Base-by-base conservation (phyloP, 2,797 vertebrate species). In the Craterocephalus amniculus region DNA sequence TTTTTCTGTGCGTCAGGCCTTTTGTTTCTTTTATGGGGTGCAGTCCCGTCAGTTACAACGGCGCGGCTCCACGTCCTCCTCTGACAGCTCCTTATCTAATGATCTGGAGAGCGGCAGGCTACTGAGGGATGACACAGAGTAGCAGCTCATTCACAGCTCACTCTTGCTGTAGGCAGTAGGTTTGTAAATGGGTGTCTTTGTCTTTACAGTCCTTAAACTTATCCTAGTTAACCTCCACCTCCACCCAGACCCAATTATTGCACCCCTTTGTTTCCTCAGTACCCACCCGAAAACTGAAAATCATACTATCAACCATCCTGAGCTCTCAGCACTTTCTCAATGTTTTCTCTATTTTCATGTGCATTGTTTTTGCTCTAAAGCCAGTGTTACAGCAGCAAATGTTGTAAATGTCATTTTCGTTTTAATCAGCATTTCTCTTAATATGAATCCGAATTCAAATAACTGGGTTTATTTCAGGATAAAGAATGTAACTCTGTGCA, bases 21-120 rank as follows among this genome's bases (percentile, higher is more conserved):
- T 98, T 95, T 98, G 96, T 96, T 97, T 97, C 95, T 97, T 97
- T 97, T 97, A 98, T 8, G 97, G 96, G 93, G 93, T 96, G 66
- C 96, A 97, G 72, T 96, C 95, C 91, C 96, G 93, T 86, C 93
- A 93, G 84, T 89, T 92, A 85, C 96, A 96, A 93, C 95, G 95
- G 36, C 95, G 95, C 45, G 94, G 95, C 59, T 96, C 95, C 93
- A 94, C 94, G 90, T 97, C 96, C 73, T 96, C 96, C 76, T 96
- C 96, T 29, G 96, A 95, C 91, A 96, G 96, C 79, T 97, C 96
- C 81, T 93, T 97, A 89, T 97, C 96, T 76, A 97, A 94, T 82
- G 97, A 99, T 92, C 94, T 98, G 95, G 97, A 97, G 93, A 96
- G 96, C 91, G 96, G 97, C 91, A 95, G 96, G 93, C 94, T 97